Base-by-base conservation (phyloP, 2,113 vertebrate species). In the Panurus biarmicus region DNA sequence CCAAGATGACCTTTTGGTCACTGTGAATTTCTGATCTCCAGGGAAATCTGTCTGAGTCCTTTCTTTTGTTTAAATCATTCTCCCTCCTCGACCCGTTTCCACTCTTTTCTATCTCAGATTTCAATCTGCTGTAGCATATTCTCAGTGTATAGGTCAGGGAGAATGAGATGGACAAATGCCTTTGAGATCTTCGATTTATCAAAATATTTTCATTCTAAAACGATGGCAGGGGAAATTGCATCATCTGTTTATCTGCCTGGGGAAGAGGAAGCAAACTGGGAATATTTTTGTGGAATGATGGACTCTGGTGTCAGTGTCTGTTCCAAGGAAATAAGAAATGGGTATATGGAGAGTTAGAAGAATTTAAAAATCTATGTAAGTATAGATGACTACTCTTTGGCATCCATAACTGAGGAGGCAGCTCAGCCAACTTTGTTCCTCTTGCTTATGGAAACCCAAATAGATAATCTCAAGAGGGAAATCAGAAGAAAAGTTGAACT, bases 131-230 rank as follows among this genome's bases (percentile, higher is more conserved):
- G 20, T 38, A 74, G 66, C 42, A 74, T 81, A 72, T 61, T 89
- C 77, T 90, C 61, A 74, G 38, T 71, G 71, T 60, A 83, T 75
- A 69, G 83, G 54, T 36, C 20, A 11, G 57, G 67, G 64, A 83
- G 85, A 94, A 84, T 48, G 60, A 93, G 82, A 91, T 51, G 71
- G 85, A 71, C 50, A 33, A 87, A 56, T 7, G 29, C 33, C 47
- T 77, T 81, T 64, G 53, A 76, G 92, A 64, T 80, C 38, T 92
- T 89, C 94, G 85, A 95, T 96, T 94, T 94, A 96, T 95, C 90
- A 85, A 96, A 95, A 95, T 75, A 29, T 87, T 89, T 96, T 95
- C 72, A 86, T 58, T 96, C 77, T 56, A 95, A 89, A 96, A 70
- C 18, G 58, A 93, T 74, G 67, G 38, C 78, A 36, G 75, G 89